These are phyloP conservation scores for Psix sp. DNA, from an alignment of 1,140 invertebrate species.

Conservation along the genomic window DNA sequence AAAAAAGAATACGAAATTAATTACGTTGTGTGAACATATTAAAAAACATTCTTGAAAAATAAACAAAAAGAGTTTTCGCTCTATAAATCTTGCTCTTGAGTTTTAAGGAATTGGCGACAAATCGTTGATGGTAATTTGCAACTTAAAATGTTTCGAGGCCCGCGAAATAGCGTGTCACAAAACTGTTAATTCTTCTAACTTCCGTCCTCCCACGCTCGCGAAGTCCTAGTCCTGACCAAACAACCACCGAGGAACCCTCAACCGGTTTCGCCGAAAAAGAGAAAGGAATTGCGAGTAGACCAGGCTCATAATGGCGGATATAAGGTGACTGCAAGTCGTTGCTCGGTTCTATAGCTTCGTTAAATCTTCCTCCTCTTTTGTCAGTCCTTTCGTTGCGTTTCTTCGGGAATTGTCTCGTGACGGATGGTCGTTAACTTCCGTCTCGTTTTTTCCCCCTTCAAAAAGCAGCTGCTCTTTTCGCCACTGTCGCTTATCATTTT, in stretches of 20 bases:
- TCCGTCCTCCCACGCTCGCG: conserved; percentile 52
- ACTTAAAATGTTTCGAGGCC: conserved; percentile 19
- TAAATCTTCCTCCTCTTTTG: conserved; percentile 55
- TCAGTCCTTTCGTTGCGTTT: conserved; percentile 58
- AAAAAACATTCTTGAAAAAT: no score
- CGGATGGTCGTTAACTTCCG: conserved; percentile 59
- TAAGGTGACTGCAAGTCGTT: conserved; percentile 59
- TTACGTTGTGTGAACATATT: no score
- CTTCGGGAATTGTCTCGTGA: conserved; percentile 61
- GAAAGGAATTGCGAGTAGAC: conserved; percentile 54
- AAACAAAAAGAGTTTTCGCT: no score
- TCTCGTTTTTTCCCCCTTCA: conserved; percentile 51
- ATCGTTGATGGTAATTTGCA: conserved; percentile 4
- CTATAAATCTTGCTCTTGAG: conserved; percentile 19
- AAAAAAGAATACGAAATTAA: no score
- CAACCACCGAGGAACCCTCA: conserved; percentile 55
- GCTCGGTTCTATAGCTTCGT: conserved; percentile 53
- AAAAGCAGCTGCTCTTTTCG: conserved; percentile 60
- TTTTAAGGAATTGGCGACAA: conserved; percentile 12
- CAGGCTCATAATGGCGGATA: conserved; percentile 56
- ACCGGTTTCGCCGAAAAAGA: conserved; percentile 58
- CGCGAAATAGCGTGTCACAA: conserved; percentile 61
- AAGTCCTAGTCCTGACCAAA: conserved; percentile 43
- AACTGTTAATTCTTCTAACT: conserved; percentile 61
- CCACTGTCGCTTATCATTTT: conserved; percentile 18